Percentiles rank a stretch among this genome's conserved stretches.
phyloP scores from a whole-genome alignment of 1,140 invertebrate genomes.

The Neodiprion fabricii region DNA sequence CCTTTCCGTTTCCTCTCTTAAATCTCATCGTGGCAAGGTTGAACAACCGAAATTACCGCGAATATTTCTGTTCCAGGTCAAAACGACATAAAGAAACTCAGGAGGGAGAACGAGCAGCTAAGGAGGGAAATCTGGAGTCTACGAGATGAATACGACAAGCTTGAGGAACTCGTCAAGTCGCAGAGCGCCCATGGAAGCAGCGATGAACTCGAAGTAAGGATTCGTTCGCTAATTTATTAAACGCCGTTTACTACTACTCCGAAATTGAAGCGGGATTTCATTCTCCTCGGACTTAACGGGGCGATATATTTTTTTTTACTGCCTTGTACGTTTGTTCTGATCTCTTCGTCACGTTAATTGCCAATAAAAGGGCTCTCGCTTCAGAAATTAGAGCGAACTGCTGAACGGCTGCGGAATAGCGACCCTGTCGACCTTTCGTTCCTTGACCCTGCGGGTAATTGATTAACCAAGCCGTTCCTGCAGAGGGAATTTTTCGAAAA shows the following conservation, averaged over 20 bases:
- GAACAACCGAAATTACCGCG: no score
- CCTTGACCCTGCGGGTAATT: neutral
- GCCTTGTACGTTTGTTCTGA: neutral
- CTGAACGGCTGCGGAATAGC: slow-evolving; percentile 35
- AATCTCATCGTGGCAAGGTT: no score
- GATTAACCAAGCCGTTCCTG: neutral
- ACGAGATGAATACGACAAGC: slow-evolving; percentile 84
- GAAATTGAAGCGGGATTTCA: slow-evolving; percentile 18
- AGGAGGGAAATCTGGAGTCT: slow-evolving; percentile 85
- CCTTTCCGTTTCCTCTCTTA: neutral
- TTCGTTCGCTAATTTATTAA: slow-evolving; percentile 23
- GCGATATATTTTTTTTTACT: neutral
- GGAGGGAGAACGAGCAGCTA: slow-evolving; percentile 85
- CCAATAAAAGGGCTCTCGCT: slow-evolving; percentile 48
- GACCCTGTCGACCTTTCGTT: neutral
- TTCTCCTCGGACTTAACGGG: neutral
- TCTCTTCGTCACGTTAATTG: slow-evolving; percentile 33
- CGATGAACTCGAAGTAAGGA: slow-evolving; percentile 57
- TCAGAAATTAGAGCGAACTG: slow-evolving; percentile 47
- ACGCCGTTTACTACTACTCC: slow-evolving; percentile 20
- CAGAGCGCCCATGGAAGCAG: slow-evolving; percentile 64
- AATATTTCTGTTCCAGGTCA: slow-evolving; percentile 69
- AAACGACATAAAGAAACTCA: slow-evolving; percentile 86
- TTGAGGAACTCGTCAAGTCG: slow-evolving; percentile 78
- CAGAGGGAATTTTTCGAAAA: neutral